These are phyloP conservation scores for Buphagus erythrorhynchus DNA, from an alignment of 2,797 vertebrate genomes.

Conservation along the genomic window DNA sequence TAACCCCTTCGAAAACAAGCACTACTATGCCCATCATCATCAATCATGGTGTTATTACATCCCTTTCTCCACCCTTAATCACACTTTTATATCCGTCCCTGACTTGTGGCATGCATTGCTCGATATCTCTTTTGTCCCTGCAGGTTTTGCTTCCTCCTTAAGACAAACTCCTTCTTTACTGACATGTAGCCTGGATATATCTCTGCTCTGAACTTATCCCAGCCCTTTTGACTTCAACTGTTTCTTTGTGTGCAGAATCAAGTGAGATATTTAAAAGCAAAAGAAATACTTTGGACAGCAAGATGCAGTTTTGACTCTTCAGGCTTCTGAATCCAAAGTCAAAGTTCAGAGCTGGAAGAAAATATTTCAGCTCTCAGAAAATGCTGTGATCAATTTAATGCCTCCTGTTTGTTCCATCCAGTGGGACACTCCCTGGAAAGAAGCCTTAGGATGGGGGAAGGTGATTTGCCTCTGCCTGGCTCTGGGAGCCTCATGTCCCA, in stretches of 20 bases:
- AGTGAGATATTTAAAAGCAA: neutral
- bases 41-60: neutral
- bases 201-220: neutral
- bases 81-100: neutral
- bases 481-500: neutral
- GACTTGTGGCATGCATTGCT: neutral
- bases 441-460: neutral
- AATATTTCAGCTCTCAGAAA: neutral
- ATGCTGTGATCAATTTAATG: neutral
- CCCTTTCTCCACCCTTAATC: neutral
- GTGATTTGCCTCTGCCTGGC: neutral
- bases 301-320: neutral
- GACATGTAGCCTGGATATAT: neutral
- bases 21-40: neutral
- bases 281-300: neutral
- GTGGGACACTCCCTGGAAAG: neutral
- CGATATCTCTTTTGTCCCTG: neutral
- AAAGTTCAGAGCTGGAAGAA: neutral
- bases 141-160: neutral
- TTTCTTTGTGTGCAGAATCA: neutral
- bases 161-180: neutral
- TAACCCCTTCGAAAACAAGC: conserved; percentile 37
- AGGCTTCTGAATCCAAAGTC: neutral
- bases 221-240: neutral
- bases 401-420: neutral